phyloP scores from a whole-genome alignment of 2,113 vertebrate genomes.

The Halcyon senegalensis region DNA sequence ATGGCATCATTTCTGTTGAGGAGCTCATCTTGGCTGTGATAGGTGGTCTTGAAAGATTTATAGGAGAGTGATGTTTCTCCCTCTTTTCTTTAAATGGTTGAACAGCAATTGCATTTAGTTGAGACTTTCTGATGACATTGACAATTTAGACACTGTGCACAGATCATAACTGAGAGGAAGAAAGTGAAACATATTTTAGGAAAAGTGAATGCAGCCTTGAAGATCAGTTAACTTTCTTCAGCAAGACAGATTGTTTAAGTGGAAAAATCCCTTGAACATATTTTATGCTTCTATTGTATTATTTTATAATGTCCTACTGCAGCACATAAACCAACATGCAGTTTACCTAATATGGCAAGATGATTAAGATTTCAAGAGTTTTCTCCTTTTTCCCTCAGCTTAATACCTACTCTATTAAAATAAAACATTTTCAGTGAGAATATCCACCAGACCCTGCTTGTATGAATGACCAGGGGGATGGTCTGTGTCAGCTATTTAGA shows the following conservation, averaged over 20 bases:
- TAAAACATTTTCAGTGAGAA: neutral
- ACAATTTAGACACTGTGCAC: neutral
- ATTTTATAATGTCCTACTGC: neutral
- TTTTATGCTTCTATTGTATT: neutral
- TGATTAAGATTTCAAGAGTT: neutral
- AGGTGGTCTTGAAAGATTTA: neutral
- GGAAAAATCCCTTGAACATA: neutral
- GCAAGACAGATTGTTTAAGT: neutral
- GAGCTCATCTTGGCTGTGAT: neutral
- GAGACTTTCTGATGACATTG: neutral
- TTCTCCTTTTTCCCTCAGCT: neutral
- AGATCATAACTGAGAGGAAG: neutral
- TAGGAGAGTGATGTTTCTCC: neutral
- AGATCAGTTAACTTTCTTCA: neutral
- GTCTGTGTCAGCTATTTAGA: neutral
- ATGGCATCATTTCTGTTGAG: neutral
- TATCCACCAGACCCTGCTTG: neutral
- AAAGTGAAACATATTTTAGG: neutral
- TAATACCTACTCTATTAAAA: neutral
- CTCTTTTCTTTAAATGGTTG: neutral
- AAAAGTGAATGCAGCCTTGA: neutral
- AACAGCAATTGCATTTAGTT: neutral
- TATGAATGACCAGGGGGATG: neutral
- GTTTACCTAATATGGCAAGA: neutral
- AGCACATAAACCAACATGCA: neutral